Conservation (phyloP, 2,113 vertebrate genomes). For the Gadus macrocephalus region DNA sequence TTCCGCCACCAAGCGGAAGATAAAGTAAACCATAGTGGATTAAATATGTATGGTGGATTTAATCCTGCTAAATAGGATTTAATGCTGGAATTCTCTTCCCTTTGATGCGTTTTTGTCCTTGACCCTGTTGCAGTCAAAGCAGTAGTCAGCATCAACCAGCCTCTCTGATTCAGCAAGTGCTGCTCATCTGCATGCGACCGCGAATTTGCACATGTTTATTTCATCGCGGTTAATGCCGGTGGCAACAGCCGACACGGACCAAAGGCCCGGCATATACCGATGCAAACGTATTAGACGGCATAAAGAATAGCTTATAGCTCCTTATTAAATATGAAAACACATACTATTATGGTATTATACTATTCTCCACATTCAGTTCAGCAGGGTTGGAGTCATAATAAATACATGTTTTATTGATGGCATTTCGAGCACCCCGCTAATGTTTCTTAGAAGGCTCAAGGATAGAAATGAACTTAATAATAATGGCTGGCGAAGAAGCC, state of each 20-base stretch:
- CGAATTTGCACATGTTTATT: background rate
- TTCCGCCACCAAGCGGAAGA: too few relatives aligned
- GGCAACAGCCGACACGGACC: conserved; percentile 6
- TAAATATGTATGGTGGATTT: background rate
- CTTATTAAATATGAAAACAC: conserved; percentile 54
- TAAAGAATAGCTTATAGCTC: conserved; percentile 38
- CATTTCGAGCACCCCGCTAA: conserved; percentile 36
- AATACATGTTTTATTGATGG: conserved; percentile 55
- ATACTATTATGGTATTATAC: conserved; percentile 52
- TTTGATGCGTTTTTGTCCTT: background rate
- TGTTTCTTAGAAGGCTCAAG: conserved; percentile 47
- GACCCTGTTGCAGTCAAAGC: background rate
- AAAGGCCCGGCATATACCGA: background rate
- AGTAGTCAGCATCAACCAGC: background rate
- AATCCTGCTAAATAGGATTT: background rate
- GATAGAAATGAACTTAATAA: conserved; percentile 55
- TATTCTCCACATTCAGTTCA: conserved; percentile 44
- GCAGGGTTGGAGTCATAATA: conserved; percentile 30
- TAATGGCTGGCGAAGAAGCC: conserved; percentile 45
- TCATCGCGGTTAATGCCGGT: conserved; percentile 6
- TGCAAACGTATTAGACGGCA: conserved; percentile 27
- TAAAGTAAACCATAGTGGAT: background rate
- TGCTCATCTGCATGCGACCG: background rate
- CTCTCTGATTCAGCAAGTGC: conserved; percentile 8
- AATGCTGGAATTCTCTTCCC: background rate